Evolutionary conservation across 2,888 invertebrate genomes (phyloP).

Genomic region (Charanyca ferruginea): DNA sequence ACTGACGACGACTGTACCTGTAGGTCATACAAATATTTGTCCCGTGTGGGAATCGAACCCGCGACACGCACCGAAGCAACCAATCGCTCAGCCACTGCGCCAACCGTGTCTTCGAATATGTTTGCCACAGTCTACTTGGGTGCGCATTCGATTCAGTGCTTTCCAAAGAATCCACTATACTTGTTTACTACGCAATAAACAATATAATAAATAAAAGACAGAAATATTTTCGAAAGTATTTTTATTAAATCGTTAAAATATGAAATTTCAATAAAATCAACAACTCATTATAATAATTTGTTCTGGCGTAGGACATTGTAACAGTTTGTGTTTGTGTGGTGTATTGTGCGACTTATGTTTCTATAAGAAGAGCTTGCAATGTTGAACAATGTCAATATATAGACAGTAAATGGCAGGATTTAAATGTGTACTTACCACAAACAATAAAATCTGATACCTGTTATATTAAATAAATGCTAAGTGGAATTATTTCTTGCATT

Average conservation of each 20-base stretch:
- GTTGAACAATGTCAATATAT: conserved; percentile 24
- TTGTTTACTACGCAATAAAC: too few relatives aligned
- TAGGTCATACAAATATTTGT: too few relatives aligned
- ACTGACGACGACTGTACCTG: too few relatives aligned
- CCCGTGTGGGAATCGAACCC: too few relatives aligned
- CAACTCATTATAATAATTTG: conserved; percentile 33
- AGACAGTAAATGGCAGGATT: background rate
- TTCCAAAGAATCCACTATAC: too few relatives aligned
- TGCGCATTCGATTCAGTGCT: too few relatives aligned
- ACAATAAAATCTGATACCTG: background rate
- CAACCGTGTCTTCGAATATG: too few relatives aligned
- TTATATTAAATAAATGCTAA: too few relatives aligned
- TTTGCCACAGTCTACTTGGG: too few relatives aligned
- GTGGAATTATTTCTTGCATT: too few relatives aligned
- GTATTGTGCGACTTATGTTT: conserved; percentile 53
- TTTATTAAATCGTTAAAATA: conserved; percentile 63
- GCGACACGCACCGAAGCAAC: too few relatives aligned
- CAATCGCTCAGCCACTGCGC: too few relatives aligned
- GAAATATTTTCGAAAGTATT: conserved; percentile 49
- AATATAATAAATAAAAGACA: conserved; percentile 12
- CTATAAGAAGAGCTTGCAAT: conserved; percentile 18
- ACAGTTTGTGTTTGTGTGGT: conserved; percentile 41
- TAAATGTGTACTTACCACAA: background rate
- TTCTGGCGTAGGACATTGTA: conserved; percentile 24
- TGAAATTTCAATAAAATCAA: conserved; percentile 50